Evolutionary conservation across 2,888 invertebrate species (phyloP).

Genomic region (Lochmaea crataegi): DNA sequence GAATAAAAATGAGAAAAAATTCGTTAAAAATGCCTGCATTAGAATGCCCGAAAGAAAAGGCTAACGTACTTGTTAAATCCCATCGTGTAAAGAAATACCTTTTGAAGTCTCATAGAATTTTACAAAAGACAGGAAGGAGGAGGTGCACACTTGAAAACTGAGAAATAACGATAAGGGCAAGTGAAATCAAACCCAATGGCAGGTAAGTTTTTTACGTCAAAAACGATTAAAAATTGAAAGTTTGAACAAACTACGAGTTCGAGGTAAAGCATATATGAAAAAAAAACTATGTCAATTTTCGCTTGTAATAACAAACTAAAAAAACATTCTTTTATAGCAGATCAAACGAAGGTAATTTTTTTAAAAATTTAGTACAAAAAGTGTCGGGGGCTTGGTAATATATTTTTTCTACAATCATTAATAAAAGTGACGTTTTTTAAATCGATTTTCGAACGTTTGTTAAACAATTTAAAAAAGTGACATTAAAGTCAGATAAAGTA

Average conservation of each 20-base stretch:
- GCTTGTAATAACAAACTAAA: too few species aligned
- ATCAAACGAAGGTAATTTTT: too few species aligned
- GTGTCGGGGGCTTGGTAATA: too few species aligned
- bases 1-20: slow-evolving; percentile 50
- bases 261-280: not conserved
- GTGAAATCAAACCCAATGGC: slow-evolving; percentile 46
- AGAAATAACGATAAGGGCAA: slow-evolving; percentile 54
- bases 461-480: too few species aligned
- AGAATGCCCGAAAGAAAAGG: slow-evolving; percentile 52
- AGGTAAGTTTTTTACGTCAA: slow-evolving; percentile 3
- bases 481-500: too few species aligned
- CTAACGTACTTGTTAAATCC: slow-evolving; percentile 56
- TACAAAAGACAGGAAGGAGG: slow-evolving; percentile 61
- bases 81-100: slow-evolving; percentile 21
- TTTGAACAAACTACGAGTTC: not conserved
- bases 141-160: slow-evolving; percentile 56
- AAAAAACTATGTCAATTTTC: not conserved
- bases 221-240: slow-evolving; percentile 1
- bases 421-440: too few species aligned
- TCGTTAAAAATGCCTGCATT: slow-evolving; percentile 54
- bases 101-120: slow-evolving; percentile 23
- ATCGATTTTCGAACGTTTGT: too few species aligned
- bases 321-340: too few species aligned
- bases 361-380: too few species aligned
- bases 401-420: too few species aligned